Conservation (phyloP, 2,797 vertebrate species). For the Stomatorhinus walkeri region DNA sequence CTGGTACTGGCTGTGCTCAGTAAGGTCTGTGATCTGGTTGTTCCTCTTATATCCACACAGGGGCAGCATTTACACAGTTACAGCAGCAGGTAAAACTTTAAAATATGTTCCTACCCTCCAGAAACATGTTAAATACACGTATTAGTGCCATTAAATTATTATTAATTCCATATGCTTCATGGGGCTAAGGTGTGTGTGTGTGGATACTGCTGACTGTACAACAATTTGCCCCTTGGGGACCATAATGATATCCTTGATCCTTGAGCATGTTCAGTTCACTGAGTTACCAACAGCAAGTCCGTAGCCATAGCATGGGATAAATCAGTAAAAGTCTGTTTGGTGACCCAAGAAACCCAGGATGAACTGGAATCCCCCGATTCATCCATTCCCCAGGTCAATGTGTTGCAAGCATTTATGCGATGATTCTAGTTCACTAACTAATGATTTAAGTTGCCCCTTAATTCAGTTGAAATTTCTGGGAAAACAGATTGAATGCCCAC, state of each 20-base stretch:
- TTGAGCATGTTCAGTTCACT: not conserved
- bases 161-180: not conserved
- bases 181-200: not conserved
- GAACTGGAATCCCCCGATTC: not conserved
- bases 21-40: not conserved
- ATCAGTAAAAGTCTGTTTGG: not conserved
- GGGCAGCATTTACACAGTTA: not conserved
- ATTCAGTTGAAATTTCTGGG: not conserved
- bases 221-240: not conserved
- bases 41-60: not conserved
- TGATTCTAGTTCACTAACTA: not conserved
- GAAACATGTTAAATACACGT: not conserved
- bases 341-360: not conserved
- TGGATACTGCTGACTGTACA: not conserved
- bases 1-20: not conserved
- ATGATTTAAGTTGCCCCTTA: not conserved
- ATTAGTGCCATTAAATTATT: not conserved
- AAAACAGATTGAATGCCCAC: not conserved
- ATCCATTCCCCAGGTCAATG: not conserved
- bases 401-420: not conserved
- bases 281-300: not conserved
- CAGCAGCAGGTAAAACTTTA: not conserved
- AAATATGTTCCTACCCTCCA: not conserved
- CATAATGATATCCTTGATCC: not conserved
- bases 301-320: not conserved